A percentile compares a stretch with the other conserved stretches of the same genome.
phyloP scores from a whole-genome alignment of 1,140 invertebrate species.

The Drosophila tani region DNA sequence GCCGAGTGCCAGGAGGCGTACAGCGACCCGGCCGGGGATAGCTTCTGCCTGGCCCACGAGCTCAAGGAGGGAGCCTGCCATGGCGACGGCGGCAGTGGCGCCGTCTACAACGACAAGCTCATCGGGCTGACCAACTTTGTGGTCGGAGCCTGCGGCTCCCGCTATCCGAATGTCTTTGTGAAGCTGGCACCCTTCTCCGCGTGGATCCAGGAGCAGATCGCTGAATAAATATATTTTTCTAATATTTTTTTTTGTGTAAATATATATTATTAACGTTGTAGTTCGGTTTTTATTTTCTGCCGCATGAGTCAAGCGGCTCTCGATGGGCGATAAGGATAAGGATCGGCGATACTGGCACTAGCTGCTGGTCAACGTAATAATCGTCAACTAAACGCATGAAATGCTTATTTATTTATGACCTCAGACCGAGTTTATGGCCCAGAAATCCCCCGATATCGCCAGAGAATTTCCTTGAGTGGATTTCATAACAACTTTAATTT shows the following conservation, averaged over 20 bases:
- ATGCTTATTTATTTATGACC: slow-evolving; percentile 31
- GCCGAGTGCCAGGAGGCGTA: slow-evolving; percentile 63
- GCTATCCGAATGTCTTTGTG: slow-evolving; percentile 76
- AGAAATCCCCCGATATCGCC: slow-evolving; percentile 2
- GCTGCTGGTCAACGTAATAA: slow-evolving; percentile 24
- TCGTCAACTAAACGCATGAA: slow-evolving; percentile 9
- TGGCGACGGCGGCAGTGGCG: slow-evolving; percentile 75
- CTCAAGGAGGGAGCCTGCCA: slow-evolving; percentile 74
- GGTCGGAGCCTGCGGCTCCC: slow-evolving; percentile 76
- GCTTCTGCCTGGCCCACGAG: slow-evolving; percentile 67
- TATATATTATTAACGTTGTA: neutral
- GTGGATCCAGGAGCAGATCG: slow-evolving; percentile 65
- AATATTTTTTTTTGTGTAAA: neutral
- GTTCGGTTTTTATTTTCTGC: neutral
- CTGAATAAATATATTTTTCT: neutral
- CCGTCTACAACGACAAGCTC: slow-evolving; percentile 57
- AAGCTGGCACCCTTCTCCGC: slow-evolving; percentile 45
- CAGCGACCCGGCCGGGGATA: slow-evolving; percentile 29
- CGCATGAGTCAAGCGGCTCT: slow-evolving; percentile 19
- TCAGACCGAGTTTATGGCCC: slow-evolving; percentile 6
- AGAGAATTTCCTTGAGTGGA: no score
- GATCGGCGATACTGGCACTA: slow-evolving; percentile 34
- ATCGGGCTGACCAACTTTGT: slow-evolving; percentile 71
- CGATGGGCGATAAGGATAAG: slow-evolving; percentile 43
- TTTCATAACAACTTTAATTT: neutral